phyloP scores from a whole-genome alignment of 2,888 invertebrate species.

The Actias luna region DNA sequence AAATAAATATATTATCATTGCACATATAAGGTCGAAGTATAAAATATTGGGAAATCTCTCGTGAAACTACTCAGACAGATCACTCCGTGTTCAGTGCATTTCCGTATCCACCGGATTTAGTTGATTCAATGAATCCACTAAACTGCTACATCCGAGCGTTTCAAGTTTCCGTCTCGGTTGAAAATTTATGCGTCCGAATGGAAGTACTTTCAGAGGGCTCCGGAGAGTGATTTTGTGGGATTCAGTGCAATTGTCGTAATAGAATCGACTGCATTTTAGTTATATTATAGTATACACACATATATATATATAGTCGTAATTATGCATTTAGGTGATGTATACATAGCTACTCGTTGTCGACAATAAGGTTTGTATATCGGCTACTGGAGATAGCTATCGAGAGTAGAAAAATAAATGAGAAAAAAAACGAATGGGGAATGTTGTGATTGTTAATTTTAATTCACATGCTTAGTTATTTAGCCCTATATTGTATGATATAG shows the following conservation, averaged over 20 bases:
- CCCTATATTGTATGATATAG: too few species aligned
- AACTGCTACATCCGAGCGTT: not conserved
- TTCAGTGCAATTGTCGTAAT: not conserved
- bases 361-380: too few species aligned
- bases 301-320: too few species aligned
- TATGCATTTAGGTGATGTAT: too few species aligned
- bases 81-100: slow-evolving; percentile 1
- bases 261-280: not conserved
- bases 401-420: too few species aligned
- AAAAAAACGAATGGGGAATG: too few species aligned
- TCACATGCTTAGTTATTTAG: too few species aligned
- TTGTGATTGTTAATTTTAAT: too few species aligned
- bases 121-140: not conserved
- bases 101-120: slow-evolving; percentile 2
- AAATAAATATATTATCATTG: too few species aligned
- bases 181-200: slow-evolving; percentile 2
- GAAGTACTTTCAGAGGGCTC: not conserved
- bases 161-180: slow-evolving; percentile 2
- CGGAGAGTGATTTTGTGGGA: not conserved
- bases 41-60: not conserved
- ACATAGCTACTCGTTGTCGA: too few species aligned
- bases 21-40: not conserved
- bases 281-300: not conserved
- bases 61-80: not conserved
- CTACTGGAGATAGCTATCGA: too few species aligned